phyloP scores from a whole-genome alignment of 2,888 invertebrate species.

The Nebria salina region DNA sequence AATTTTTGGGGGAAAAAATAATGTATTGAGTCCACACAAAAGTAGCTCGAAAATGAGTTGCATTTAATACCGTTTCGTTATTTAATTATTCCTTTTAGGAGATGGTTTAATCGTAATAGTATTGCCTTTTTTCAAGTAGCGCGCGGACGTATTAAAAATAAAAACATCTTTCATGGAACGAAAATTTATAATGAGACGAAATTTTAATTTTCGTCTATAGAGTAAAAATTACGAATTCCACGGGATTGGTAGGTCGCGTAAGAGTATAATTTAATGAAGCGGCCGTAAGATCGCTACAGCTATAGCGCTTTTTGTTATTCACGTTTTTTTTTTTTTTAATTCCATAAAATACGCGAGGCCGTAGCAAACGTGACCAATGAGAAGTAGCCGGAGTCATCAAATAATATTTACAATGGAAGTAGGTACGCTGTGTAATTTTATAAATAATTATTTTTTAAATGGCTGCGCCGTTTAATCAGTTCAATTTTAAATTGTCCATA shows the following conservation, averaged over 20 bases:
- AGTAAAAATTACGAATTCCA: constrained; percentile 37
- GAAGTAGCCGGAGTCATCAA: not conserved
- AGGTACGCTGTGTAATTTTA: constrained; percentile 25
- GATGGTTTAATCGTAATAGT: not conserved
- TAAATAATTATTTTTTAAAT: constrained; percentile 27
- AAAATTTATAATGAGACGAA: constrained; percentile 34
- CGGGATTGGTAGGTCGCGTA: constrained; percentile 14
- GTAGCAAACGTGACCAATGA: constrained; percentile 12
- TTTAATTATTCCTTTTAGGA: not conserved
- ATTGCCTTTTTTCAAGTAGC: constrained; percentile 19
- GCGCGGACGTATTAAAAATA: constrained; percentile 21
- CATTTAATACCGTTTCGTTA: not conserved
- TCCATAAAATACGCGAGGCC: not conserved
- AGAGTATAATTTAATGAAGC: constrained; percentile 6
- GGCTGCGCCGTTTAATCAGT: constrained; percentile 32
- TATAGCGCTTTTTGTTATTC: not conserved
- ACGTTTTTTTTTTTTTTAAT: not conserved
- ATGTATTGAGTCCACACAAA: not conserved
- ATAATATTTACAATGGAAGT: constrained; percentile 33
- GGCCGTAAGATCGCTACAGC: not conserved
- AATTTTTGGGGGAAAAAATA: not conserved
- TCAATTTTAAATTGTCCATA: not conserved
- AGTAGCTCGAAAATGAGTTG: not conserved
- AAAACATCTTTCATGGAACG: constrained; percentile 30
- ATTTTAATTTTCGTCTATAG: constrained; percentile 34